These are phyloP conservation scores for Cryptus armator DNA, from an alignment of 2,888 invertebrate species.

Conservation along the genomic window DNA sequence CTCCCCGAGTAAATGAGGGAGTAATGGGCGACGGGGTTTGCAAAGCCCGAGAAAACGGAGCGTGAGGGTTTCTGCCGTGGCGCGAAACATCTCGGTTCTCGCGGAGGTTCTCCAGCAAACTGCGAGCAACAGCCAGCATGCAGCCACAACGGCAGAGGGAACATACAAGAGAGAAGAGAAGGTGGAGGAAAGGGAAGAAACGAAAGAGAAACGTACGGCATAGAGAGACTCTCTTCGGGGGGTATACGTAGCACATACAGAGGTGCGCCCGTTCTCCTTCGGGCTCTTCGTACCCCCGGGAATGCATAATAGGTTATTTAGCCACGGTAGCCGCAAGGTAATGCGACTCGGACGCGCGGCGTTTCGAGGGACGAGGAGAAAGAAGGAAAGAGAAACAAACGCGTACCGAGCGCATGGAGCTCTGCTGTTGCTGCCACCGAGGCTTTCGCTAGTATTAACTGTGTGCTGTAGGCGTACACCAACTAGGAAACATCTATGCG, in stretches of 20 bases:
- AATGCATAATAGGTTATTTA: slow-evolving; percentile 82
- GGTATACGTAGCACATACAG: slow-evolving; percentile 38
- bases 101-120: slow-evolving; percentile 27
- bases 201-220: slow-evolving; percentile 29
- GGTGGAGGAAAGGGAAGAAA: slow-evolving; percentile 30
- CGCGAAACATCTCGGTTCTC: slow-evolving; percentile 18
- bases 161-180: slow-evolving; percentile 21
- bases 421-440: neutral
- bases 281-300: slow-evolving; percentile 62
- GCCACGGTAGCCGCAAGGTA: slow-evolving; percentile 74
- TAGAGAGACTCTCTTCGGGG: neutral
- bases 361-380: slow-evolving; percentile 11
- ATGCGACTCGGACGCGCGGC: slow-evolving; percentile 69
- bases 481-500: slow-evolving; percentile 14
- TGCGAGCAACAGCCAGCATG: slow-evolving; percentile 42
- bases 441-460: neutral
- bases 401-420: slow-evolving; percentile 27
- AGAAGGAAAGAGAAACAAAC: slow-evolving; percentile 44
- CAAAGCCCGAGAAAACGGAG: slow-evolving; percentile 46
- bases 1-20: slow-evolving; percentile 74
- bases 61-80: slow-evolving; percentile 18
- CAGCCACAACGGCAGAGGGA: slow-evolving; percentile 34
- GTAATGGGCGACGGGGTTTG: slow-evolving; percentile 72
- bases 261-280: slow-evolving; percentile 55
- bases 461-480: slow-evolving; percentile 5